Conservation (phyloP, 2,797 vertebrate genomes). For the Ptychadena robeensis region DNA sequence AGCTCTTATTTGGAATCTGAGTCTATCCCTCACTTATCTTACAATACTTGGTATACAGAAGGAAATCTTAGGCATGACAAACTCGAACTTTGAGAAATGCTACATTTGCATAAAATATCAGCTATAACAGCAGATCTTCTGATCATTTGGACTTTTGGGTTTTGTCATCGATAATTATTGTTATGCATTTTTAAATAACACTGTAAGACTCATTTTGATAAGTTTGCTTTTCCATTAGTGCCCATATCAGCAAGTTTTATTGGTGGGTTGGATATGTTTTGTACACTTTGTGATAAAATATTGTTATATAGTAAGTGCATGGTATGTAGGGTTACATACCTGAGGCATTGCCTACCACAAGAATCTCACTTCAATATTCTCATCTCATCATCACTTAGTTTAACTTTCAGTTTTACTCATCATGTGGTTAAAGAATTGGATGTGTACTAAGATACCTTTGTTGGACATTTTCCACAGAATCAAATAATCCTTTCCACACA, state of each 20-base stretch:
- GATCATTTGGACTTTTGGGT: background rate
- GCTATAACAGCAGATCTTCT: background rate
- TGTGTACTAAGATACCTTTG: background rate
- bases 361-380: background rate
- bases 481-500: slow-evolving; percentile 18
- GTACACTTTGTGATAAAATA: background rate
- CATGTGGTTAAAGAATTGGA: slow-evolving; percentile 30
- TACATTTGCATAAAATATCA: no score
- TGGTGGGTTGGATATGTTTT: background rate
- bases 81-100: no score
- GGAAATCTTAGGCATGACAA: background rate
- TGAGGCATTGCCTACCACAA: background rate
- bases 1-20: no score
- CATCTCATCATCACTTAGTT: background rate
- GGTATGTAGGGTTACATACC: background rate
- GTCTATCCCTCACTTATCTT: no score
- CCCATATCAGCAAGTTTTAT: background rate
- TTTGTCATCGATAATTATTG: background rate
- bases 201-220: background rate
- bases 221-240: background rate
- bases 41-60: no score
- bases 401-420: slow-evolving; percentile 47
- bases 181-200: background rate
- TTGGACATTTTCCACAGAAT: slow-evolving; percentile 46
- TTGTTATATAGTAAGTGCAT: background rate